phyloP scores from a whole-genome alignment of 2,888 invertebrate genomes.

The Thysanoteuthis rhombus region DNA sequence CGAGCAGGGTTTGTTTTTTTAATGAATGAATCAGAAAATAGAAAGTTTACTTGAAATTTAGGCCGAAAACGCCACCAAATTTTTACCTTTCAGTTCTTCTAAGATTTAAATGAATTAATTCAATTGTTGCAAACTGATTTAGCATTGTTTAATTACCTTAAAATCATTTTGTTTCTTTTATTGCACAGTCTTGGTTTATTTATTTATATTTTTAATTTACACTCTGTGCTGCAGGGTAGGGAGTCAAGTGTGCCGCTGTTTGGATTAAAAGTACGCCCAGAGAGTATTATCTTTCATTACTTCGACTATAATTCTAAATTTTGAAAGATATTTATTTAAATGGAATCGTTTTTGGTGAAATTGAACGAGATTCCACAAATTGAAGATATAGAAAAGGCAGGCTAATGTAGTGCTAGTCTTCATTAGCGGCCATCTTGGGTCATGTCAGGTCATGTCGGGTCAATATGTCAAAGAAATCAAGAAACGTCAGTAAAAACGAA shows the following conservation, averaged over 20 bases:
- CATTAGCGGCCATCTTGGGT: background rate
- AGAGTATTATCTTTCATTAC: background rate
- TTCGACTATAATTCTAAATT: background rate
- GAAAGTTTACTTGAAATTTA: too few relatives aligned
- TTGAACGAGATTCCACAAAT: background rate
- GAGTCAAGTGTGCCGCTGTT: background rate
- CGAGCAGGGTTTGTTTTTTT: background rate
- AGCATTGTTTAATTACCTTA: background rate
- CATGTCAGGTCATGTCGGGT: background rate
- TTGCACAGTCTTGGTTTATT: background rate
- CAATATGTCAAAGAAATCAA: background rate
- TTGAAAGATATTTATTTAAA: background rate
- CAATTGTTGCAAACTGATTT: background rate
- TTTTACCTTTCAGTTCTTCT: background rate
- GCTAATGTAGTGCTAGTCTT: background rate
- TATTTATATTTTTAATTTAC: too few relatives aligned
- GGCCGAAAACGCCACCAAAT: background rate
- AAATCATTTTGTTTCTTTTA: background rate
- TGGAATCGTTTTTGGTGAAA: background rate
- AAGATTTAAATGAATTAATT: background rate
- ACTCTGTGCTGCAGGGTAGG: too few relatives aligned
- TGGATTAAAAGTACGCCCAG: background rate
- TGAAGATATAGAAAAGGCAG: background rate
- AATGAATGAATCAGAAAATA: background rate
- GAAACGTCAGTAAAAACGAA: background rate